Evolutionary conservation across 2,888 invertebrate species (phyloP), one percentile per base, ranked within the genome.

Genomic region (Diarsia rubi): DNA sequence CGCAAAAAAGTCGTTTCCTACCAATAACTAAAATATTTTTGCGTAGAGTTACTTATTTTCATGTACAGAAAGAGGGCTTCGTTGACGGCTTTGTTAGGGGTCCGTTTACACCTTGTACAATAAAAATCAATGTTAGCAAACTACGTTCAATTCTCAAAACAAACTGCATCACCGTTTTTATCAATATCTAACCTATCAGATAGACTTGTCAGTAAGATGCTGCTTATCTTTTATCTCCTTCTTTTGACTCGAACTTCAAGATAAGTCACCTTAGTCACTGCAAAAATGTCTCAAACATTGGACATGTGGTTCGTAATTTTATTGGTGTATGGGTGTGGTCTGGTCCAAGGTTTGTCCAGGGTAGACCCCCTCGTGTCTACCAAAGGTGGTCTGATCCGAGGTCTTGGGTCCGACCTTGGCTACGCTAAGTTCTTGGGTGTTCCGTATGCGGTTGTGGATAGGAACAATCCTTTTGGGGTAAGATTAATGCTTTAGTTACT

Each of bases 391-490:
- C 73, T 88, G 69, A 85, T 89, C 16, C 79, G 84, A 5, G 89
- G 89, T 11, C 69, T 88, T 9, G 70, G 59, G 9, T 80, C 85
- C 52, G 69, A 72, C 0, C 78, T 87, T 54, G 88, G 87, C 0
- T 86, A 87, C 69, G 79, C 82, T 4, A 83, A 80, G 67, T 90
- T 88, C 65, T 74, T 88, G 49, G 90, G 90, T 16, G 85, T 90
- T 8, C 90, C 90, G 2, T 90, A 88, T 75, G 90, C 86, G 42
- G 75, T 74, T 11, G 79, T 89, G 12, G 79, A 88, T 45, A 79
- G 69, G 45, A 62, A 57, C 2, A 86, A 88, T 83, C 84, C 88
- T 78, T 83, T 91, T 73, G 89, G 89, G 75, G 89, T 89, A 60
- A 82, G 77, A 27, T 49, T n/a, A n/a, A n/a, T n/a, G n/a, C n/a